Percentiles rank a stretch among this genome's conserved stretches.
Evolutionary conservation across 2,113 vertebrate genomes (phyloP).

Genomic region (Pachyramphus minor): DNA sequence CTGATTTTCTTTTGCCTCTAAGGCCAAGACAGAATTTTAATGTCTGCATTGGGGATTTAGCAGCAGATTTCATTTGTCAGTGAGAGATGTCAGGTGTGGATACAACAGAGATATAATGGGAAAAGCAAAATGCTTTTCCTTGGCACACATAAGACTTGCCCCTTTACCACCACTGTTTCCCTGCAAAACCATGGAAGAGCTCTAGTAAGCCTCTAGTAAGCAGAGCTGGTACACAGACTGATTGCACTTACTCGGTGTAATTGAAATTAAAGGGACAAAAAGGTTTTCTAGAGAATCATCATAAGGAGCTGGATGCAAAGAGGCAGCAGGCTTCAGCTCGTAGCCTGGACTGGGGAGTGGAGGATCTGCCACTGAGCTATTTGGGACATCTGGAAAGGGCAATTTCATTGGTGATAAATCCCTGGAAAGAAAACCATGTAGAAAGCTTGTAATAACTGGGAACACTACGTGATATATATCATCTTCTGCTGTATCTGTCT

Average conservation of each 20-base stretch:
- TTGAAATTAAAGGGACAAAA: slow-evolving; percentile 79
- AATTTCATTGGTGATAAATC: slow-evolving; percentile 56
- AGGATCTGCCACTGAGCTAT: slow-evolving; percentile 2
- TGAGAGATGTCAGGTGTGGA: not conserved
- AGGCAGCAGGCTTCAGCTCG: slow-evolving; percentile 41
- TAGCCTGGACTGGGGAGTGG: slow-evolving; percentile 39
- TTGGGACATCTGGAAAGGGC: slow-evolving; percentile 47
- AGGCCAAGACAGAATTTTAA: not conserved
- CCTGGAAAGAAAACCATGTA: slow-evolving; percentile 57
- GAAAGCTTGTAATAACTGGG: not conserved
- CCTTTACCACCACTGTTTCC: not conserved
- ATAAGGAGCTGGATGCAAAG: slow-evolving; percentile 1
- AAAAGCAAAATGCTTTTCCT: not conserved
- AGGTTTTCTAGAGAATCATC: slow-evolving; percentile 71
- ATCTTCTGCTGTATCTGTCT: not conserved
- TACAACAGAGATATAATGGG: not conserved
- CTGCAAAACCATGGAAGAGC: not conserved
- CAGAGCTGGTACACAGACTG: not conserved
- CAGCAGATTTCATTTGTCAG: not conserved
- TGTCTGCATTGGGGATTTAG: not conserved
- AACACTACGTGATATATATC: not conserved
- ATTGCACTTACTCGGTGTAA: slow-evolving; percentile 79
- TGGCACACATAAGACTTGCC: not conserved
- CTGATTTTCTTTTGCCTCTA: not conserved
- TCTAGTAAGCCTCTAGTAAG: not conserved